phyloP scores from a whole-genome alignment of 2,888 invertebrate species.

The Silvanus unidentatus region DNA sequence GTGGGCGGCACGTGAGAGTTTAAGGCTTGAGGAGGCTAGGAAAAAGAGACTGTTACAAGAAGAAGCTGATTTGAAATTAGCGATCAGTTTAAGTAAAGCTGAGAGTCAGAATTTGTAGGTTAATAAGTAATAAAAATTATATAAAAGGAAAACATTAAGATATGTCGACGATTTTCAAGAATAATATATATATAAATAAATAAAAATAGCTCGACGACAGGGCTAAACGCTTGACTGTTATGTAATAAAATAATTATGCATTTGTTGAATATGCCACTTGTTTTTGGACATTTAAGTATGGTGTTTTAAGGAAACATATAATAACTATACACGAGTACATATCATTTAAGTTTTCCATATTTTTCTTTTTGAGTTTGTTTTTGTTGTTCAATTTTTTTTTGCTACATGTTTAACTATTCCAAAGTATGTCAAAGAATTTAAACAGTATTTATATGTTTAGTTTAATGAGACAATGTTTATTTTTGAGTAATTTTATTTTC shows the following conservation, averaged over 20 bases:
- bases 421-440: no score
- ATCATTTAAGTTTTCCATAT: no score
- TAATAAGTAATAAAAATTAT: conserved; percentile 1
- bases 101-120: conserved; percentile 34
- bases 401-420: no score
- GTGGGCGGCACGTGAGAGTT: conserved; percentile 68
- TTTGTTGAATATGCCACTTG: conserved; percentile 1
- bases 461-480: neutral
- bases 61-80: conserved; percentile 67
- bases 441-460: neutral
- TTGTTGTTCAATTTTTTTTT: no score
- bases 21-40: conserved; percentile 57
- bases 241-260: conserved; percentile 1
- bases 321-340: no score
- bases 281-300: no score
- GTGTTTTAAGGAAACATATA: no score
- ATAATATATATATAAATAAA: no score
- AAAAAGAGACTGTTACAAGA: conserved; percentile 56
- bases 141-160: neutral
- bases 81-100: conserved; percentile 61
- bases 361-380: no score
- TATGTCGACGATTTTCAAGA: neutral
- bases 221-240: no score
- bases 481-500: neutral
- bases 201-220: no score